A percentile compares a stretch with the other conserved stretches of the same genome.
Conservation (phyloP, 2,888 invertebrate species). For the Idaea aversata region DNA sequence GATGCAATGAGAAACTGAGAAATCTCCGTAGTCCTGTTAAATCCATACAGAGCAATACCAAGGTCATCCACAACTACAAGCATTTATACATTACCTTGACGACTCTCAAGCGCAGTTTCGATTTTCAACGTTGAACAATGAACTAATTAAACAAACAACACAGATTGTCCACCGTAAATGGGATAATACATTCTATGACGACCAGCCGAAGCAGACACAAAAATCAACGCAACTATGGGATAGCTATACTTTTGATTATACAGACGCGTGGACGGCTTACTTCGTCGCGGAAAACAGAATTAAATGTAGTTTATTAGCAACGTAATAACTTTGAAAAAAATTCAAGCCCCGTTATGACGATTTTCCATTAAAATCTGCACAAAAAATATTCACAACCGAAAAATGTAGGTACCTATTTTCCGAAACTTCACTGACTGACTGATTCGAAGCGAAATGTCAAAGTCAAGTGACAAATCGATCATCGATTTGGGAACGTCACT, state of each 20-base stretch:
- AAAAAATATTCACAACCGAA: background rate
- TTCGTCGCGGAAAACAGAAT: background rate
- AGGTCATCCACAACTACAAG: conserved; percentile 5
- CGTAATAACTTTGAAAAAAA: background rate
- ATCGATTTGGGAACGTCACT: background rate
- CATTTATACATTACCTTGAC: conserved; percentile 30
- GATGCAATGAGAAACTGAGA: conserved; percentile 3
- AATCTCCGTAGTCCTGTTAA: background rate
- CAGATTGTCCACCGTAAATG: background rate
- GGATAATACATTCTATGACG: conserved; percentile 5
- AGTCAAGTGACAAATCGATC: background rate
- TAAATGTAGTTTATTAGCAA: background rate
- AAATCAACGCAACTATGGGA: background rate
- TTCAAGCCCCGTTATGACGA: background rate
- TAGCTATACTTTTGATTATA: background rate
- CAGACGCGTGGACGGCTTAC: background rate
- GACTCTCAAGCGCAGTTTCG: background rate
- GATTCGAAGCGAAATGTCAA: background rate
- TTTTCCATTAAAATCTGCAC: background rate
- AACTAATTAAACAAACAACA: background rate
- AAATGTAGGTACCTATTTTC: background rate
- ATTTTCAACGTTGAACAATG: background rate
- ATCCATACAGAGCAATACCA: conserved; percentile 5
- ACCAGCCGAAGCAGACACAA: background rate
- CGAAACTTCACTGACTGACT: background rate